Conservation (phyloP, 2,113 vertebrate genomes). For the Arothron firmamentum region DNA sequence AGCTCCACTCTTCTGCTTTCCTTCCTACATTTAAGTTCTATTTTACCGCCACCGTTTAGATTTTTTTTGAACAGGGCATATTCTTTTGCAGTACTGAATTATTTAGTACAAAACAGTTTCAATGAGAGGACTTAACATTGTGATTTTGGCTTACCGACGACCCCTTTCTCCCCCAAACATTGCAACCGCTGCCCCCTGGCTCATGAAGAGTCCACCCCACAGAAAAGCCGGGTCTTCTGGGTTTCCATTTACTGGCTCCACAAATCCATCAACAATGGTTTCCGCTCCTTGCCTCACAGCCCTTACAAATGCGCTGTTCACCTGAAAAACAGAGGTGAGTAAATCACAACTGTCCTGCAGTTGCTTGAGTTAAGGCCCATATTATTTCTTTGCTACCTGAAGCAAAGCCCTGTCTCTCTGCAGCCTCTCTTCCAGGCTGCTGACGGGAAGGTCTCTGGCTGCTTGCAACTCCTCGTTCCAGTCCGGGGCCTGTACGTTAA, state of each 20-base stretch:
- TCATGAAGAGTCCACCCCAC: constrained; percentile 78
- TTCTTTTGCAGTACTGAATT: background rate
- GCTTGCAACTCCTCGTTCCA: constrained; percentile 83
- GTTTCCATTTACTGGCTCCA: constrained; percentile 73
- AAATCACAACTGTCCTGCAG: background rate
- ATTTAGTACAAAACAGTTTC: background rate
- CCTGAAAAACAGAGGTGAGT: constrained; percentile 47
- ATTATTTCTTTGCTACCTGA: constrained; percentile 62
- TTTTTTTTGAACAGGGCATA: no score
- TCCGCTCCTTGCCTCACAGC: constrained; percentile 73
- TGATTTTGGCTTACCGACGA: constrained; percentile 52
- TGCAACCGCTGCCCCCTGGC: constrained; percentile 65
- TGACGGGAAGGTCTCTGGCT: constrained; percentile 74
- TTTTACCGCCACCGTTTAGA: no score
- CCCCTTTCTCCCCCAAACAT: constrained; percentile 73
- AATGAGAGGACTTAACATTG: background rate
- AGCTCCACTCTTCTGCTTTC: no score
- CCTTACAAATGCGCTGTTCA: constrained; percentile 78
- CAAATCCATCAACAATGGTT: constrained; percentile 75
- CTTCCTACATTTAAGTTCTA: no score
- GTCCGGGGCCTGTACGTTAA: constrained; percentile 71
- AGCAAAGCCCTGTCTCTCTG: constrained; percentile 74
- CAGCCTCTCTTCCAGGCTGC: constrained; percentile 72
- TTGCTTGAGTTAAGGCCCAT: background rate
- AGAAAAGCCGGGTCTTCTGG: constrained; percentile 76